A percentile compares a stretch with the other conserved stretches of the same genome.
Conservation (phyloP, 1,140 invertebrate species). For the Brachystomella parvula region DNA sequence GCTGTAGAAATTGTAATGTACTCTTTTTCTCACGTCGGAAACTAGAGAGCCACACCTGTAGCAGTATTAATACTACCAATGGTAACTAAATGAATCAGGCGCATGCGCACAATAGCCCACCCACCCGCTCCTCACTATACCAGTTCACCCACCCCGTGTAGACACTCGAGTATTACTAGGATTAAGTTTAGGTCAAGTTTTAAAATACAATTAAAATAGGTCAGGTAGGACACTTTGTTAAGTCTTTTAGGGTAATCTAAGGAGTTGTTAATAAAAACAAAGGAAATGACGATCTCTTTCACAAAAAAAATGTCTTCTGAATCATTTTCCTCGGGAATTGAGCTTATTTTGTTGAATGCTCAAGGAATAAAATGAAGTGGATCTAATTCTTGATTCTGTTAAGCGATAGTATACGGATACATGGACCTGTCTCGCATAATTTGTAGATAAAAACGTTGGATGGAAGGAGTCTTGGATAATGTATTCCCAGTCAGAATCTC, state of each 20-base stretch:
- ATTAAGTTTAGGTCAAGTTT: background rate
- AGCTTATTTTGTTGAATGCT: background rate
- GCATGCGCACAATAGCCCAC: background rate
- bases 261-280: background rate
- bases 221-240: background rate
- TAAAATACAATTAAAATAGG: background rate
- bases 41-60: constrained; percentile 21
- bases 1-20: constrained; percentile 15
- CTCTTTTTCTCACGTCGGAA: constrained; percentile 27
- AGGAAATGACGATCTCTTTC: background rate
- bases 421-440: background rate
- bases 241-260: background rate
- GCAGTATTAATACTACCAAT: background rate
- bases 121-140: no score
- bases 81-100: background rate
- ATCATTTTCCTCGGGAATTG: background rate
- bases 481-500: constrained; percentile 1
- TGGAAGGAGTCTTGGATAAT: background rate
- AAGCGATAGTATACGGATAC: no score
- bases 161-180: constrained; percentile 3
- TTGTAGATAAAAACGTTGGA: background rate
- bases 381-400: no score
- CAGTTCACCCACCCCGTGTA: background rate
- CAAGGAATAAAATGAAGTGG: no score
- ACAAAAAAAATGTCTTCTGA: background rate